Conservation (phyloP, 2,888 invertebrate genomes). For the Noctua pronuba region DNA sequence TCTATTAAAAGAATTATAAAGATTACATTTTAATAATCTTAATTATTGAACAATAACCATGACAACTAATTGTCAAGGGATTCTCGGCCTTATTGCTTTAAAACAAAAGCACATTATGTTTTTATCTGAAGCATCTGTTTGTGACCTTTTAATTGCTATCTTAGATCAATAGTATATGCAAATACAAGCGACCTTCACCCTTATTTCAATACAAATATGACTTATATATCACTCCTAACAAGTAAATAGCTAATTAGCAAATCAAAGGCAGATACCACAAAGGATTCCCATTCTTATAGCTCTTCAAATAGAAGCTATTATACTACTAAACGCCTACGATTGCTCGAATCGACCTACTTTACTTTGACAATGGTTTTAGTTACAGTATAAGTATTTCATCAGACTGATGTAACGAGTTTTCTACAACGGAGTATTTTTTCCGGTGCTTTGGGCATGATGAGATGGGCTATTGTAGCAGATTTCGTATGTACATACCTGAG, state of each 20-base stretch:
- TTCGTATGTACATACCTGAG: constrained; percentile 19
- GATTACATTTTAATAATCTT: not conserved
- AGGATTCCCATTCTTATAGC: not conserved
- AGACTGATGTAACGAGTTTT: constrained; percentile 46
- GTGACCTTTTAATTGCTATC: not conserved
- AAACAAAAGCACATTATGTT: not conserved
- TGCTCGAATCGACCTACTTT: constrained; percentile 58
- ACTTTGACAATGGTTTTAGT: constrained; percentile 56
- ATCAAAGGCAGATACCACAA: not conserved
- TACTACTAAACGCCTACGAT: constrained; percentile 34
- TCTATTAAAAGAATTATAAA: not conserved
- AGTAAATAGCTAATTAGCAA: constrained; percentile 34
- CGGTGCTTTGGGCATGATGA: constrained; percentile 1
- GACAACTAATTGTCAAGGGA: not conserved
- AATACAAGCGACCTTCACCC: constrained; percentile 31
- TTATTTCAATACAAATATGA: constrained; percentile 30
- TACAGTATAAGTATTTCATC: constrained; percentile 40
- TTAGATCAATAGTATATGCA: constrained; percentile 4
- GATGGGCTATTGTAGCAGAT: constrained; percentile 32
- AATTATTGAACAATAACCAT: not conserved
- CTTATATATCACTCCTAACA: constrained; percentile 17
- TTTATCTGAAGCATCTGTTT: not conserved
- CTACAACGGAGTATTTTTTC: constrained; percentile 31
- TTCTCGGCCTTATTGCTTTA: constrained; percentile 11
- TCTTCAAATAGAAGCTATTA: constrained; percentile 11